phyloP scores from a whole-genome alignment of 2,888 invertebrate species.

The Mythimna vitellina region DNA sequence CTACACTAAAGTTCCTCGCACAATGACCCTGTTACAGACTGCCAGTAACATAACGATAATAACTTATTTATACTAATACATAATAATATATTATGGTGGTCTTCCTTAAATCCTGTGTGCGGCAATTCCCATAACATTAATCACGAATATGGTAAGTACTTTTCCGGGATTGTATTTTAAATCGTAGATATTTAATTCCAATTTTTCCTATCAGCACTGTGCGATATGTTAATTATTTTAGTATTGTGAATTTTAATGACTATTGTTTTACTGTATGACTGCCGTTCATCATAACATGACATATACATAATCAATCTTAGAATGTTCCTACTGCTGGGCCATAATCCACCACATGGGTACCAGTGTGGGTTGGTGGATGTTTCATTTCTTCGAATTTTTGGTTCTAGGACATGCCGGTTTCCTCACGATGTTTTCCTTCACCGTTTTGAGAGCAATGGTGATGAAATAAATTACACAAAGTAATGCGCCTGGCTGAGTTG shows the following conservation, averaged over 20 bases:
- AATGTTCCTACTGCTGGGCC: no score
- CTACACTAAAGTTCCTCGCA: constrained; percentile 8
- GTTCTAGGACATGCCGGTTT: no score
- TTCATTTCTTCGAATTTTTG: no score
- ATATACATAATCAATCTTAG: no score
- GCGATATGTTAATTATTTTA: not conserved
- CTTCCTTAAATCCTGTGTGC: constrained; percentile 37
- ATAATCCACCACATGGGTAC: no score
- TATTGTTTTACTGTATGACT: not conserved
- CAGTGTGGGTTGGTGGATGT: no score
- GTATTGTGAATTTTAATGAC: constrained; percentile 2
- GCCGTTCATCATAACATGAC: not conserved
- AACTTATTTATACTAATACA: constrained; percentile 9
- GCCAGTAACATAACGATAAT: not conserved
- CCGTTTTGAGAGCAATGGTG: no score
- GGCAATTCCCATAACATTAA: constrained; percentile 25
- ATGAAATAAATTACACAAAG: no score
- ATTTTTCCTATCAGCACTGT: not conserved
- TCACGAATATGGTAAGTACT: constrained; percentile 22
- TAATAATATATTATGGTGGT: constrained; percentile 9
- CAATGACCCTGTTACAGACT: constrained; percentile 15
- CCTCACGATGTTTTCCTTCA: no score
- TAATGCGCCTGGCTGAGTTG: no score
- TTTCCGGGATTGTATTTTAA: constrained; percentile 19
- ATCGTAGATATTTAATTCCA: not conserved